Evolutionary conservation across 2,888 invertebrate species (phyloP).

Genomic region (Himalopsyche anomala): DNA sequence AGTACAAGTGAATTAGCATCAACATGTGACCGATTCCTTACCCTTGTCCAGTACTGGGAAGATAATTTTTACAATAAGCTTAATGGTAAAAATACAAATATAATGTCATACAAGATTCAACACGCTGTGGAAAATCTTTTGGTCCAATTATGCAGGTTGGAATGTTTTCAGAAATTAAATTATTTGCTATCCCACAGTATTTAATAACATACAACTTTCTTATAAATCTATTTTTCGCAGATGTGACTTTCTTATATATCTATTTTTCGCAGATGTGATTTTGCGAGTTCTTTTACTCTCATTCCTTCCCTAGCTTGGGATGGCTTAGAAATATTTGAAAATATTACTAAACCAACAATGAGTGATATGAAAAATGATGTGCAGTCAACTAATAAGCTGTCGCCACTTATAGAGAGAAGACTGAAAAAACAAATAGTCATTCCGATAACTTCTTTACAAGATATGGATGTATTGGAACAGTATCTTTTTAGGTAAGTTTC

Average conservation of each 20-base stretch:
- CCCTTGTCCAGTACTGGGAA: conserved; percentile 74
- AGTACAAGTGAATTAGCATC: conserved; percentile 72
- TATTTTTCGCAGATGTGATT: conserved; percentile 70
- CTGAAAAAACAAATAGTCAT: conserved; percentile 73
- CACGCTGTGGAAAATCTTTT: conserved; percentile 70
- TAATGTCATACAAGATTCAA: conserved; percentile 60
- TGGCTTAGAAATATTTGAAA: conserved; percentile 69
- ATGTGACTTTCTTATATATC: conserved; percentile 71
- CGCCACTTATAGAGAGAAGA: conserved; percentile 69
- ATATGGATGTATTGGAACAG: conserved; percentile 89
- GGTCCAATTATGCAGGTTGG: conserved; percentile 72
- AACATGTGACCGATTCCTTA: conserved; percentile 73
- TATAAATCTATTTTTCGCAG: conserved; percentile 68
- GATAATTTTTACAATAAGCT: conserved; percentile 69
- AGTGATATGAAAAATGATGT: conserved; percentile 50
- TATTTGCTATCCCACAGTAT: not conserved
- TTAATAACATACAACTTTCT: not conserved
- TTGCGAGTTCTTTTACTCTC: conserved; percentile 73
- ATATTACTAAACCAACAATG: conserved; percentile 54
- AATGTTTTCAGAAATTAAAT: not conserved
- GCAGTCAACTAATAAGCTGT: not conserved
- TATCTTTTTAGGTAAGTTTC: conserved; percentile 85
- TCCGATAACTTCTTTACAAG: conserved; percentile 85
- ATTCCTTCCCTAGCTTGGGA: conserved; percentile 76
- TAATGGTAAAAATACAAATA: conserved; percentile 31